Evolutionary conservation across 2,888 invertebrate genomes (phyloP), one percentile per base, ranked within the genome.

Genomic region (Drosophila greeni): DNA sequence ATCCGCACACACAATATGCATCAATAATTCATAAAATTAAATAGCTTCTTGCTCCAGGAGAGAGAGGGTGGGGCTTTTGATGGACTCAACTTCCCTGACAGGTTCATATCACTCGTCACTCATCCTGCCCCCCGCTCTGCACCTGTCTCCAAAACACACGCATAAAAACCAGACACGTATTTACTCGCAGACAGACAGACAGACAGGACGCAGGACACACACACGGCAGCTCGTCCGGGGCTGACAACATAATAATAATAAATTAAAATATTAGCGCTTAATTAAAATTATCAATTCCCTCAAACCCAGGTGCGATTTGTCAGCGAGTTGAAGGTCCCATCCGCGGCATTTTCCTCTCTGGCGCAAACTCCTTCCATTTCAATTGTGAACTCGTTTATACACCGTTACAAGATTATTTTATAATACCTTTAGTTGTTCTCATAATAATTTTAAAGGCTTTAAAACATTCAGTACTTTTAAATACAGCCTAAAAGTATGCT

Each of bases 251-350:
- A 69, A 73, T 81, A 62, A 72, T 76, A 74, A 84, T 81, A 75
- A 83, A 84, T 84, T 82, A 75, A 76, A 77, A 81, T 77, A 84
- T 84, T 80, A 83, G 83, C 77, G 80, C 84, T 84, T 84, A 80
- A 84, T 84, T 84, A 80, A 84, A 83, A 78, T 76, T 74, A 82
- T 74, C 77, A 83, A 72, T 76, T 64, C 71, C 51, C 65, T 40
- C 75, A 57, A 49, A 64, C 78, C 71, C 53, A 54, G 26, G 6
- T 9, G 53, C 56, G 42, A 66, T 66, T 66, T 72, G 66, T 70
- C 65, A 68, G 39, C 53, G 33, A 73, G 49, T 49, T 52, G 52
- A 61, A 73, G 66, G 49, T 29, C 47, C 23, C 61, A 64, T 60
- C 48, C 55, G 33, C 36, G 61, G 26, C 48, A 48, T 29, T 16